phyloP scores from a whole-genome alignment of 64 coral and sea anemone genomes.

The Actinia equina region DNA sequence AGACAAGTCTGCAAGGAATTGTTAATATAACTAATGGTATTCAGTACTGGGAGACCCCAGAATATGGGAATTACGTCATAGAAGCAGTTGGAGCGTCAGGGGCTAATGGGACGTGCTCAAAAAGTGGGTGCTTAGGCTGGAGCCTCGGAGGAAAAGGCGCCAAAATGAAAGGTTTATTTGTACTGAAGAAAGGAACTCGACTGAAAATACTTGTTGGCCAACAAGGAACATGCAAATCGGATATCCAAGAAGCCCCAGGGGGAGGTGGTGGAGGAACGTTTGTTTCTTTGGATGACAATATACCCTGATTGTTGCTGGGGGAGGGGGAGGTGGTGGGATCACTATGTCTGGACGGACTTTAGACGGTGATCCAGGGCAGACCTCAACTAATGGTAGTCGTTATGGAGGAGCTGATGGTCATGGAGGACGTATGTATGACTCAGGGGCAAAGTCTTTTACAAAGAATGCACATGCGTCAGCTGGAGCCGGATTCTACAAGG shows the following conservation, averaged over 20 bases:
- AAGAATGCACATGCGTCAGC: background rate
- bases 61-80: conserved; percentile 58
- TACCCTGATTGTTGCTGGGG: conserved; percentile 44
- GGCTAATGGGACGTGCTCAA: conserved; percentile 59
- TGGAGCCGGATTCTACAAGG: conserved; percentile 42
- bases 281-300: conserved; percentile 44
- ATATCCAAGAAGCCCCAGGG: background rate
- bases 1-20: conserved; percentile 31
- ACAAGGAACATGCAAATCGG: conserved; percentile 12
- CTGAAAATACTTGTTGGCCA: conserved; percentile 78
- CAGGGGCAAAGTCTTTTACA: background rate
- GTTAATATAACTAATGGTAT: conserved; percentile 45
- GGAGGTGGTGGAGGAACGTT: conserved; percentile 72
- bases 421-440: conserved; percentile 23
- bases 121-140: conserved; percentile 32
- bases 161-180: conserved; percentile 45
- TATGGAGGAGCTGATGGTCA: conserved; percentile 48
- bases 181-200: conserved; percentile 17
- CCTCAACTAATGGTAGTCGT: conserved; percentile 33
- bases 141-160: conserved; percentile 68
- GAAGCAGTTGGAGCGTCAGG: conserved; percentile 71
- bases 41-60: conserved; percentile 70
- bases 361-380: conserved; percentile 72
- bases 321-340: conserved; percentile 65
- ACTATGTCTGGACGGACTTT: background rate